Evolutionary conservation across 2,797 vertebrate species (phyloP).

Genomic region (Okamejei kenojei): DNA sequence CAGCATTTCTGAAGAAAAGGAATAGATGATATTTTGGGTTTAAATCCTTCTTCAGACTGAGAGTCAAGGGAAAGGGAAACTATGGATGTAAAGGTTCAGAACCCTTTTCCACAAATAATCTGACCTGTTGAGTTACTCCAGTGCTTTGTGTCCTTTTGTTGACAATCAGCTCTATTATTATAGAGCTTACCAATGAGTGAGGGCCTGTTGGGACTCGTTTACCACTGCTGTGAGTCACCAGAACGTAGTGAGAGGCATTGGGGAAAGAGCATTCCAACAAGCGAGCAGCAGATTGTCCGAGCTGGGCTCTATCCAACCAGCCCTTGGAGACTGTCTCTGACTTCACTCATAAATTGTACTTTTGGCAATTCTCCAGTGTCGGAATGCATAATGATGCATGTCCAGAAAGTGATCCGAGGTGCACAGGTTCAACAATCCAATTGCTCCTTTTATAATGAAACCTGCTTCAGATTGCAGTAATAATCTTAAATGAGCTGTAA

Average conservation of each 20-base stretch:
- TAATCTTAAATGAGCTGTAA: slow-evolving; percentile 13
- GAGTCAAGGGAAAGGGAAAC: too few species aligned
- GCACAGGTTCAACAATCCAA: slow-evolving; percentile 27
- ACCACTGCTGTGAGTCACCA: slow-evolving; percentile 10
- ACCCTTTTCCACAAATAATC: too few species aligned
- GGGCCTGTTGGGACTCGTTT: background rate
- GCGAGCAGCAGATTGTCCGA: background rate
- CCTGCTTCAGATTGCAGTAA: background rate
- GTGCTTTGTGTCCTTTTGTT: too few species aligned
- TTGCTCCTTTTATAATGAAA: slow-evolving; percentile 12
- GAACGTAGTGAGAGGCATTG: background rate
- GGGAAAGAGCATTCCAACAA: background rate
- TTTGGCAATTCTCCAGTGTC: background rate
- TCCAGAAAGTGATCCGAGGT: slow-evolving; percentile 17
- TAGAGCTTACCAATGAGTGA: background rate
- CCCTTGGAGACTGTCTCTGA: background rate
- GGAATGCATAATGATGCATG: background rate
- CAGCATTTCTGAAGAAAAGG: too few species aligned
- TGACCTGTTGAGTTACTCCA: too few species aligned
- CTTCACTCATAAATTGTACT: slow-evolving; percentile 5
- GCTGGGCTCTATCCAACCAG: background rate
- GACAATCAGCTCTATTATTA: background rate
- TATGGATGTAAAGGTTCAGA: too few species aligned
- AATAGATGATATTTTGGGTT: too few species aligned
- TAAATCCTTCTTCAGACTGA: too few species aligned